Base-by-base conservation (phyloP, 2,113 vertebrate species). In the Coreoperca whiteheadi region DNA sequence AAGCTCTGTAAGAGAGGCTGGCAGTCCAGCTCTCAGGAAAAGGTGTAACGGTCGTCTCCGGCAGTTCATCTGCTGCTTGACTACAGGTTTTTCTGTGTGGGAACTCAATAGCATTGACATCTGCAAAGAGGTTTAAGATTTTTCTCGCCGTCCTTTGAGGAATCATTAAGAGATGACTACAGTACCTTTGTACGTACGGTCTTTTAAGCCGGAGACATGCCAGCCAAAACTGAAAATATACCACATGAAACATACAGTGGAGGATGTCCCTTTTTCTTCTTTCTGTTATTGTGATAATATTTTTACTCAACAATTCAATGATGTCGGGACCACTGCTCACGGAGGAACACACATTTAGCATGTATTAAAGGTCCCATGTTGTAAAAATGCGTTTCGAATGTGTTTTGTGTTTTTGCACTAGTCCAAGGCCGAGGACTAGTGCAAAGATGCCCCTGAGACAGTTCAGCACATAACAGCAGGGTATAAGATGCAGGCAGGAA, bases 51-150 rank as follows among this genome's bases (percentile, higher is more conserved):
- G 37, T 77, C 10, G 21, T 65, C 54, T 34, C 14, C 0, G 32
- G 65, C 41, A 25, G 28, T 51, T 69, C 54, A 79, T 54, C 54
- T 60, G 54, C 65, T 61, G 54, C 56, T 69, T 60, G 15, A 70
- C 28, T 37, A 9, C 21, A 25, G 12, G 4, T 43, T 4, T 59
- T 7, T 59, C 18, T 30, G 3, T 14, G 23, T 6, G 15, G 43
- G 41, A 39, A 50, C n/a, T 37, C 32, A 59, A 48, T 46, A 34
- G 39, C 53, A 59, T 8, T 46, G 28, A 78, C 64, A 39, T 21
- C 28, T 18, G 34, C 10, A n/a, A n/a, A 57, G 34, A 56, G 51
- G 32, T 4, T 56, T 14, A 25, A 56, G n/a, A 57, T 41, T 56
- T 59, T 30, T 25, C 53, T 43, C 25, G 9, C 69, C 41, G 51